Evolutionary conservation across 2,113 vertebrate genomes (phyloP).

Genomic region (Paramormyrops kingsleyae): DNA sequence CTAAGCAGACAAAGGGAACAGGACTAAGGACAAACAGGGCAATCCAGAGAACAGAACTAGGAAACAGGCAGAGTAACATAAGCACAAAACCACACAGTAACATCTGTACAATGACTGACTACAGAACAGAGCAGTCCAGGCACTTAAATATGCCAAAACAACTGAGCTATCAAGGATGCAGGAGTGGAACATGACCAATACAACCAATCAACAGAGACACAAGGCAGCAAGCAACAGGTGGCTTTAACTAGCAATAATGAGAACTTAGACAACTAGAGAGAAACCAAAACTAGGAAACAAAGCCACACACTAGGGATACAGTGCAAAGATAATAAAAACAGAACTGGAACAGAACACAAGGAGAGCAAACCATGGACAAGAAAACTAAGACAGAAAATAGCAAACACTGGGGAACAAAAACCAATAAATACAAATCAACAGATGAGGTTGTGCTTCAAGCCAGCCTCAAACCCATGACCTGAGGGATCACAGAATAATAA

Average conservation of each 20-base stretch:
- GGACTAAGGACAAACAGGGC: not conserved
- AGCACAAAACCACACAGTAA: not conserved
- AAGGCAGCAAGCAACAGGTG: not conserved
- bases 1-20: not conserved
- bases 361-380: not conserved
- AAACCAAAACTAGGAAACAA: not conserved
- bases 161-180: not conserved
- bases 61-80: not conserved
- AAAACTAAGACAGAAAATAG: not conserved
- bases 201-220: not conserved
- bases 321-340: not conserved
- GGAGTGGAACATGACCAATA: not conserved
- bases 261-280: too few relatives aligned
- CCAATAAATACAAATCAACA: too few relatives aligned
- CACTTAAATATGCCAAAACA: not conserved
- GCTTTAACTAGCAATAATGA: not conserved
- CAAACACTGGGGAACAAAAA: too few relatives aligned
- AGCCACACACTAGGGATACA: not conserved
- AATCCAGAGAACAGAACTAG: not conserved
- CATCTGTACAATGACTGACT: not conserved
- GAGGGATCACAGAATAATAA: not conserved
- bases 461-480: too few relatives aligned
- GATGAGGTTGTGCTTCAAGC: too few relatives aligned
- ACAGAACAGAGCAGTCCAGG: not conserved
- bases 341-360: not conserved